A percentile compares a stretch with the other conserved stretches of the same genome.
Evolutionary conservation across 2,113 vertebrate species (phyloP).

Genomic region (Thinocorus orbignyianus): DNA sequence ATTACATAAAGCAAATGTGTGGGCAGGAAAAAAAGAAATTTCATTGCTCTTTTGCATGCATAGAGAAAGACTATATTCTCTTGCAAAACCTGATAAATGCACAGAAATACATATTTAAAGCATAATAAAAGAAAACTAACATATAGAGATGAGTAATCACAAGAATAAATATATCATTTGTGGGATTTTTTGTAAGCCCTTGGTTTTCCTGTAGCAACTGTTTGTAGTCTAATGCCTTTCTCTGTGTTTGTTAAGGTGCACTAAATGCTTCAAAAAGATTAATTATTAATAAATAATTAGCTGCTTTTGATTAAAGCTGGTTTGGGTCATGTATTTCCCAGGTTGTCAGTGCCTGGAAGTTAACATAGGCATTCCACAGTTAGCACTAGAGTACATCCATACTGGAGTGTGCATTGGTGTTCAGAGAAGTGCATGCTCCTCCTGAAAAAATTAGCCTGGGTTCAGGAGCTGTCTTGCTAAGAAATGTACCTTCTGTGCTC

Average conservation of each 20-base stretch:
- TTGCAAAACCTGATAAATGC: not conserved
- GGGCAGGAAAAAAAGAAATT: not conserved
- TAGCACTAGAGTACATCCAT: no score
- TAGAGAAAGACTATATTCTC: not conserved
- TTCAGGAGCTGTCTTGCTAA: not conserved
- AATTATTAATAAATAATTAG: not conserved
- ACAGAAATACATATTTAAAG: not conserved
- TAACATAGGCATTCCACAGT: not conserved
- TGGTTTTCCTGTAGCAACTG: not conserved
- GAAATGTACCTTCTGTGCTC: fast-evolving
- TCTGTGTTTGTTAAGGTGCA: not conserved
- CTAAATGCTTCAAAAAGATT: not conserved
- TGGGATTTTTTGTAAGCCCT: not conserved
- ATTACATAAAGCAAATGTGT: not conserved
- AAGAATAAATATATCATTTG: not conserved
- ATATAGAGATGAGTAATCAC: not conserved
- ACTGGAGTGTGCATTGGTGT: not conserved
- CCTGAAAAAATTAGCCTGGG: not conserved
- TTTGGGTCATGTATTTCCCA: not conserved
- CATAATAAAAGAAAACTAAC: not conserved
- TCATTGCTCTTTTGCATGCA: not conserved
- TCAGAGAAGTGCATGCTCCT: not conserved
- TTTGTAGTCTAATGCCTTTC: not conserved
- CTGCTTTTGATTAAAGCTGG: not conserved
- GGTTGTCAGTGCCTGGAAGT: not conserved